Base-by-base conservation (phyloP, 2,797 vertebrate genomes). In the Erpetoichthys calabaricus region DNA sequence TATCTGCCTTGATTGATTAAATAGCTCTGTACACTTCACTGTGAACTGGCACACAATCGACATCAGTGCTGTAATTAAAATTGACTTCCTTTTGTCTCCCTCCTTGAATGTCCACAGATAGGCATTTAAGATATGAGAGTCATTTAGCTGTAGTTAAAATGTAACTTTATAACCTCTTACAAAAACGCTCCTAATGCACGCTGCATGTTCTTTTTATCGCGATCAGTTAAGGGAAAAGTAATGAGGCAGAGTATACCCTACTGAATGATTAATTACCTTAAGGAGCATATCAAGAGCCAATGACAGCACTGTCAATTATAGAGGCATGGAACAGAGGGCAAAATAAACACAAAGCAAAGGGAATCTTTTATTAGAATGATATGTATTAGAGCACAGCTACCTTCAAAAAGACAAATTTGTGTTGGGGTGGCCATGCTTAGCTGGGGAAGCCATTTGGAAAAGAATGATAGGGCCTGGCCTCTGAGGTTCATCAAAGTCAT, bases 401-500 rank as follows among this genome's bases (percentile, higher is more conserved):
- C 86, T 92, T 91, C 88, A 91, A 86, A 79, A 92, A 94, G 92
- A 97, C 86, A 92, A 91, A 96, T 93, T 89, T 89, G 83, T 75
- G 74, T 69, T 45, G 75, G 70, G 60, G 79, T 80, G 82, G 75
- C 75, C 78, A 70, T 68, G 72, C 77, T 75, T 83, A 79, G 76
- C 79, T 72, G 82, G 80, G 86, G 91, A 97, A 97, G 82, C 86
- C 89, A 95, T 85, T 90, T 82, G 92, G 89, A 96, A 93, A 97
- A 97, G 92, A 98, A 89, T 94, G 92, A 97, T 97, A 87, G 91
- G 80, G 78, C 80, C 75, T 63, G 55, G 75, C 74, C 73, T 57
- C 83, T 3, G 75, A 92, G 90, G 91, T 97, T 97, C 92, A 97
- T 98, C 95, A 97, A 95, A 93, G 94, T 97, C 94, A 93, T 75